A percentile compares a stretch with the other conserved stretches of the same genome.
Conservation (phyloP, 2,113 vertebrate species). For the Casuarius casuarius region DNA sequence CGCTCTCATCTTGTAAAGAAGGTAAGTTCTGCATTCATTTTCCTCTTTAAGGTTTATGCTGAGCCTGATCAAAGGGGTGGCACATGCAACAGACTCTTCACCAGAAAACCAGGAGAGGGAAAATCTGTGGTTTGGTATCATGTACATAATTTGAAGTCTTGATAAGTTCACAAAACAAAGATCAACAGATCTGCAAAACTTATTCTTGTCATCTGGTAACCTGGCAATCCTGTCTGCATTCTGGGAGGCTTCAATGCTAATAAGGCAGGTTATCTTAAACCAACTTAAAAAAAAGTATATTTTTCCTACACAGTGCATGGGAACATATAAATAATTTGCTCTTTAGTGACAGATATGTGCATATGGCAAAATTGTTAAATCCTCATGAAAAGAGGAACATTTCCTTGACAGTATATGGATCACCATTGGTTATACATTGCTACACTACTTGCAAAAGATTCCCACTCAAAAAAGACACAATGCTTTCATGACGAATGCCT, state of each 20-base stretch:
- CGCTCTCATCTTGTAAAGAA: neutral
- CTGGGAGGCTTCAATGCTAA: neutral
- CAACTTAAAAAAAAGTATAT: neutral
- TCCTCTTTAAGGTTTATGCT: neutral
- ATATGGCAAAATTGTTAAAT: neutral
- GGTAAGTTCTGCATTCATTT: neutral
- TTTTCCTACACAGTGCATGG: neutral
- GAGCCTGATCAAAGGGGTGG: neutral
- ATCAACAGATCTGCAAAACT: neutral
- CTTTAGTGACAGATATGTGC: neutral
- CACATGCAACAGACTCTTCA: neutral
- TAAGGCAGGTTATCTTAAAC: neutral
- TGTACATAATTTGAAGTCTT: fast-evolving
- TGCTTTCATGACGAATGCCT: neutral
- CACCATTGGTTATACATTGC: neutral
- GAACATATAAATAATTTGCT: too few species aligned
- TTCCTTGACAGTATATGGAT: neutral
- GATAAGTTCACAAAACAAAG: neutral
- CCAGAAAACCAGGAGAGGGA: neutral
- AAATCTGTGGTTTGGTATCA: neutral
- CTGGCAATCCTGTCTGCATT: neutral
- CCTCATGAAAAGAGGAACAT: neutral
- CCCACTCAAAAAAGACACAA: neutral
- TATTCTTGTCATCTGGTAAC: neutral
- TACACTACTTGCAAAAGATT: neutral